These are phyloP conservation scores for Tringa solitaria DNA, from an alignment of 2,113 vertebrate genomes.

Conservation along the genomic window DNA sequence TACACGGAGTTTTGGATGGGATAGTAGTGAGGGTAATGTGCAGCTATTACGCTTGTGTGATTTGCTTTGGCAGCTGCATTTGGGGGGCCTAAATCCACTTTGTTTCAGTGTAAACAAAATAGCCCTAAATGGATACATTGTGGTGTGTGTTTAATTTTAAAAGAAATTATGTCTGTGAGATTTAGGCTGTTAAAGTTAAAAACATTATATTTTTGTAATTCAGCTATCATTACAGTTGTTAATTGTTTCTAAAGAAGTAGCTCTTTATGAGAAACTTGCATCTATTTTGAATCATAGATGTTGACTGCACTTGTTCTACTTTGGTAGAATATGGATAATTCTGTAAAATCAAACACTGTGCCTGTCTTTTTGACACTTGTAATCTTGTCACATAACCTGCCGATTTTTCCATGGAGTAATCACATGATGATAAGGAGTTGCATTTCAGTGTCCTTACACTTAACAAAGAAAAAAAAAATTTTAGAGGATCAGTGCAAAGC, in stretches of 20 bases:
- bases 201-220: not conserved
- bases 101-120: not conserved
- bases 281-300: not conserved
- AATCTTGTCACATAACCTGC: not conserved
- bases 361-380: not conserved
- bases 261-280: not conserved
- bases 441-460: not conserved
- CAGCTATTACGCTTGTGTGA: not conserved
- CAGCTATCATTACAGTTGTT: not conserved
- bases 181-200: not conserved
- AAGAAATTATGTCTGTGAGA: not conserved
- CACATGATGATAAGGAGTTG: not conserved
- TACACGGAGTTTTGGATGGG: constrained; percentile 98
- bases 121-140: not conserved
- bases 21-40: constrained; percentile 93
- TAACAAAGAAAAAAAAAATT: not conserved
- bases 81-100: not conserved
- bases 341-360: not conserved
- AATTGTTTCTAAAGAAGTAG: not conserved
- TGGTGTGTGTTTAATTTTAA: not conserved
- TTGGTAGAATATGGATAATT: not conserved
- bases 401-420: not conserved
- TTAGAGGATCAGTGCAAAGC: fast-evolving
- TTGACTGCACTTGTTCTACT: not conserved
- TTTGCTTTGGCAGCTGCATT: not conserved